phyloP scores from a whole-genome alignment of 1,140 invertebrate species.

The Panulirus ornatus region DNA sequence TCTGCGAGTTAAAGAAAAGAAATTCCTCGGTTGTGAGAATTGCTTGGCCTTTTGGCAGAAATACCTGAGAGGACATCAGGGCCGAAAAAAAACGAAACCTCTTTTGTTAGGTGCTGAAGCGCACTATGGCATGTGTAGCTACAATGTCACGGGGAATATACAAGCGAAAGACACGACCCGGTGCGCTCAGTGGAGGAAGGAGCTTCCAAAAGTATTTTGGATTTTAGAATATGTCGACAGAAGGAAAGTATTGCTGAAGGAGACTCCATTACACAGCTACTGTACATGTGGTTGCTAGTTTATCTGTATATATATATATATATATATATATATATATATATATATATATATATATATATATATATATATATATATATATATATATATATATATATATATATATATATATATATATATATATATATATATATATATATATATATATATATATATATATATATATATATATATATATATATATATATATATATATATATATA shows the following conservation, averaged over 20 bases:
- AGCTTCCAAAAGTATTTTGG: no score
- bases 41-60: no score
- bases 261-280: no score
- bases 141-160: neutral
- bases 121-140: neutral
- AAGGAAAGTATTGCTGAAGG: no score
- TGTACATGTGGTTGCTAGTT: no score
- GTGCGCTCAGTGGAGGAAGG: neutral
- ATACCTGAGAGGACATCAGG: no score
- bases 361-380: neutral
- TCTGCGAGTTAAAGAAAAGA: no score
- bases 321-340: neutral
- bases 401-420: neutral
- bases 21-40: no score
- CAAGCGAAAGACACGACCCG: no score
- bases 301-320: neutral
- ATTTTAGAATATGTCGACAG: no score
- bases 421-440: constrained; percentile 7
- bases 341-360: neutral
- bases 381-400: neutral
- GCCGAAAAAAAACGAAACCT: neutral
- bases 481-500: neutral
- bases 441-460: constrained; percentile 7
- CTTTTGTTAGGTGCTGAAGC: neutral
- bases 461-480: constrained; percentile 3